phyloP scores from a whole-genome alignment of 2,888 invertebrate species.

The Lissonota sp. region DNA sequence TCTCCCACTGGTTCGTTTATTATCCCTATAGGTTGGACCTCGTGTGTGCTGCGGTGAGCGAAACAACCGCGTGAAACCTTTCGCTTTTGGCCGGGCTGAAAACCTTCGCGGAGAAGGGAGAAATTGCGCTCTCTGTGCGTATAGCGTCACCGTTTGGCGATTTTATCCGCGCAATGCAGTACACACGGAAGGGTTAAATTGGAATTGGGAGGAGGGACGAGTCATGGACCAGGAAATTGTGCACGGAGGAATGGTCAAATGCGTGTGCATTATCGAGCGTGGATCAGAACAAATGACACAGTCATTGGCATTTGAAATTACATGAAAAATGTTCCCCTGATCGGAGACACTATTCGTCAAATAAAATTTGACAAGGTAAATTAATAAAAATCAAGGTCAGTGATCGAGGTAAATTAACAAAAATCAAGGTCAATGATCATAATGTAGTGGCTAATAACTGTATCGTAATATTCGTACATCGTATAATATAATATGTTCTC shows the following conservation, averaged over 20 bases:
- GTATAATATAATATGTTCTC: not conserved
- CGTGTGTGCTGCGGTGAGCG: conserved; percentile 77
- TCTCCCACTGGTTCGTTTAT: conserved; percentile 70
- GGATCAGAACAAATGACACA: not conserved
- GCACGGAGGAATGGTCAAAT: conserved; percentile 40
- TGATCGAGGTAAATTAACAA: too few relatives aligned
- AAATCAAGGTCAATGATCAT: too few relatives aligned
- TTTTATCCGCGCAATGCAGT: conserved; percentile 41
- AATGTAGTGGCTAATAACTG: not conserved
- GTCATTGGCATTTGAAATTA: conserved; percentile 13
- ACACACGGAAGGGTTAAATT: conserved; percentile 11
- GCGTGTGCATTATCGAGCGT: not conserved
- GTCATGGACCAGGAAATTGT: conserved; percentile 50
- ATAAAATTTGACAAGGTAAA: too few relatives aligned
- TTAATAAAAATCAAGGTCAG: too few relatives aligned
- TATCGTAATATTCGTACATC: not conserved
- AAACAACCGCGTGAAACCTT: conserved; percentile 77
- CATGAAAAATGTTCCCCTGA: too few relatives aligned
- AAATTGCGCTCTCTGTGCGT: conserved; percentile 20
- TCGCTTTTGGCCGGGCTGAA: conserved; percentile 56
- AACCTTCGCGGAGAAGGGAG: conserved; percentile 8
- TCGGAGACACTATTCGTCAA: too few relatives aligned
- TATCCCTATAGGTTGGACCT: conserved; percentile 71
- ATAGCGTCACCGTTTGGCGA: conserved; percentile 40
- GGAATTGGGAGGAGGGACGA: not conserved